Evolutionary conservation across 2,113 vertebrate species (phyloP).

Genomic region (Paramisgurnus dabryanus): DNA sequence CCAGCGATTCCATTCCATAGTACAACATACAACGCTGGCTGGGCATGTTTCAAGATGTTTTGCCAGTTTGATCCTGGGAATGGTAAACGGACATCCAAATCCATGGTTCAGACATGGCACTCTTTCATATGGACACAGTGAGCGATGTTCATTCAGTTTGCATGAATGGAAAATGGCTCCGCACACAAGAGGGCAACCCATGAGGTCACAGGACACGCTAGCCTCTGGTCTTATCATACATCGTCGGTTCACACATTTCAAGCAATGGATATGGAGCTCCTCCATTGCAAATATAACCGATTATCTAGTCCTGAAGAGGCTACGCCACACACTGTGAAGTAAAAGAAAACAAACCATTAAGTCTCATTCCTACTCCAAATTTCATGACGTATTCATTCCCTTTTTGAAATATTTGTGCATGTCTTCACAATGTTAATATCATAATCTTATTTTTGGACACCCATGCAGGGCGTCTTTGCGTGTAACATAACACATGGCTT

Average conservation of each 20-base stretch:
- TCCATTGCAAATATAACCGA: constrained; percentile 76
- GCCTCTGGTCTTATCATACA: constrained; percentile 91
- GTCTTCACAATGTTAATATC: not conserved
- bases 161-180: constrained; percentile 95
- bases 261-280: constrained; percentile 88
- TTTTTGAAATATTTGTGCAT: not conserved
- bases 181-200: constrained; percentile 91
- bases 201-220: constrained; percentile 88
- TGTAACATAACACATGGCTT: not conserved
- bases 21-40: constrained; percentile 96
- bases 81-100: constrained; percentile 92
- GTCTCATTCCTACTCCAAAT: constrained; percentile 37
- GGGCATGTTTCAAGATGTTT: constrained; percentile 91
- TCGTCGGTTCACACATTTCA: constrained; percentile 92
- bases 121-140: constrained; percentile 92
- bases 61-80: constrained; percentile 89
- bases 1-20: constrained; percentile 99
- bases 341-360: constrained; percentile 38
- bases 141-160: constrained; percentile 89
- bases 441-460: constrained; percentile 17
- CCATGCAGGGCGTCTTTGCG: not conserved
- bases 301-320: not conserved
- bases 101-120: constrained; percentile 91
- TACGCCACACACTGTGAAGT: constrained; percentile 64
- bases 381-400: not conserved